Evolutionary conservation across 2,113 vertebrate species (phyloP).

Genomic region (Chloroceryle aenea): DNA sequence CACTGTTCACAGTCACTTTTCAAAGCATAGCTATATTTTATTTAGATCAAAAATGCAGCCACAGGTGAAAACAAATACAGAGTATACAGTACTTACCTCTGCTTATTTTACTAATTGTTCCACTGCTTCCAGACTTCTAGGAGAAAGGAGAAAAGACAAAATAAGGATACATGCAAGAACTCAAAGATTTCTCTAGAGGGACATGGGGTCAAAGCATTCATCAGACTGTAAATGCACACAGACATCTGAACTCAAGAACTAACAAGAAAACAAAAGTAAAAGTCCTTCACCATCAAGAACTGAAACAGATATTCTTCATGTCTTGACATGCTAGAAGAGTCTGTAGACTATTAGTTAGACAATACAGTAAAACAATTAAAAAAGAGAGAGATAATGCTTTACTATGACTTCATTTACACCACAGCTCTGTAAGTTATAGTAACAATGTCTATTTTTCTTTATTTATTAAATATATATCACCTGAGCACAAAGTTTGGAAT

Average conservation of each 20-base stretch:
- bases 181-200: not conserved
- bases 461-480: not conserved
- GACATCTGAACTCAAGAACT: not conserved
- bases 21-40: not conserved
- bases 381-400: not conserved
- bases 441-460: not conserved
- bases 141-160: not conserved
- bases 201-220: not conserved
- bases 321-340: too few species aligned
- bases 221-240: not conserved
- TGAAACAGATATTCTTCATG: not conserved
- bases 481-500: not conserved
- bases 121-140: conserved; percentile 65
- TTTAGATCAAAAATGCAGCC: not conserved
- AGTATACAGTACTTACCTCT: conserved; percentile 64
- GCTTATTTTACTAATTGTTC: conserved; percentile 36
- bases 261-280: not conserved
- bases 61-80: not conserved
- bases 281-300: not conserved
- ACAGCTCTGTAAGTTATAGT: not conserved
- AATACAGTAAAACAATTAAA: not conserved
- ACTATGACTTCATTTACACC: not conserved
- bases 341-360: not conserved
- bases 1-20: not conserved
- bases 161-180: not conserved